Evolutionary conservation across 2,113 vertebrate genomes (phyloP).

Genomic region (Pseudopipra pipra): DNA sequence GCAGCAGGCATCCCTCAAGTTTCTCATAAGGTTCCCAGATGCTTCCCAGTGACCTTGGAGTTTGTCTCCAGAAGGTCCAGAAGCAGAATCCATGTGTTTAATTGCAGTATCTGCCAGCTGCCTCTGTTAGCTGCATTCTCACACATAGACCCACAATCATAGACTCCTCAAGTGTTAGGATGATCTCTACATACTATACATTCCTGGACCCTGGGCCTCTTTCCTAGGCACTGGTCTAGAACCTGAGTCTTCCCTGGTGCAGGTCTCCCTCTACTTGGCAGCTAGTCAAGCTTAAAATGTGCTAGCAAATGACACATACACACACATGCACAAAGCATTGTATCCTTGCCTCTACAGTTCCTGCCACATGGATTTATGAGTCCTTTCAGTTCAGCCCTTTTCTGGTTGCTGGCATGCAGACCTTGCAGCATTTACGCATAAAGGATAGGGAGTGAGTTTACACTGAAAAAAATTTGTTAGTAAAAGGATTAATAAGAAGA

Average conservation of each 20-base stretch:
- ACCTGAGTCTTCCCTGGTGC: not conserved
- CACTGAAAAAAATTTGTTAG: not conserved
- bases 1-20: not conserved
- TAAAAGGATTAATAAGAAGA: not conserved
- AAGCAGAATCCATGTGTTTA: not conserved
- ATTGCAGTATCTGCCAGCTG: not conserved
- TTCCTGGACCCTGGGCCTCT: not conserved
- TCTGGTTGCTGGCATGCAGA: not conserved
- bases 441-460: not conserved
- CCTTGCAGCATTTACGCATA: not conserved
- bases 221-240: not conserved
- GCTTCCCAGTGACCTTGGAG: not conserved
- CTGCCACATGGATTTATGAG: not conserved
- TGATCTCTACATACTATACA: not conserved
- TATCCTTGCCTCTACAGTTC: not conserved
- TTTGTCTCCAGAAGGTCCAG: not conserved
- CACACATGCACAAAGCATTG: not conserved
- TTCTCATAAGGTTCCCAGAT: rapidly evolving
- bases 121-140: not conserved
- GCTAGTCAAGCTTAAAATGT: not conserved
- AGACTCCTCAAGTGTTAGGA: not conserved
- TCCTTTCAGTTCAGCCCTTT: not conserved
- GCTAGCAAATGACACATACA: not conserved
- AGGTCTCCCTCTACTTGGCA: not conserved
- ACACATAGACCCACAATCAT: not conserved